Conservation (phyloP, 2,113 vertebrate genomes). For the Eretmochelys imbricata region DNA sequence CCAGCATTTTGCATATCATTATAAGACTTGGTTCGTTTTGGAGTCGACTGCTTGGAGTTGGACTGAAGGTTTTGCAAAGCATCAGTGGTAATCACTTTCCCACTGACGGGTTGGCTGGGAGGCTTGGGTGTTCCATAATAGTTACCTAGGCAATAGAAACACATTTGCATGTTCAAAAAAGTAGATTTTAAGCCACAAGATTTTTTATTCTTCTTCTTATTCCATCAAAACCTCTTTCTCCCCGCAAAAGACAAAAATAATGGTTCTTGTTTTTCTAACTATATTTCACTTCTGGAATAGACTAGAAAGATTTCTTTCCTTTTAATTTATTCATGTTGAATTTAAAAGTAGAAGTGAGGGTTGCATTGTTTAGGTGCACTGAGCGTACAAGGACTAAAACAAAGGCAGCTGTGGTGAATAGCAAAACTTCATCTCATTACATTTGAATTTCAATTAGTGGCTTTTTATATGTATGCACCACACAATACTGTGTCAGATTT, state of each 20-base stretch:
- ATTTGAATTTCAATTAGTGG: conserved; percentile 84
- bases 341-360: conserved; percentile 62
- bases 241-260: conserved; percentile 14
- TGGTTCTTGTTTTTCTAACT: background rate
- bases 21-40: conserved; percentile 96
- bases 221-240: conserved; percentile 11
- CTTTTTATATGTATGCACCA: conserved; percentile 66
- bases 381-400: conserved; percentile 70
- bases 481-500: conserved; percentile 69
- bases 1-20: conserved; percentile 99
- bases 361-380: conserved; percentile 75
- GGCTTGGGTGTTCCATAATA: conserved; percentile 99
- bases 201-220: background rate
- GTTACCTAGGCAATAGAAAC: conserved; percentile 95
- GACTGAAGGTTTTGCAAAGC: conserved; percentile 91
- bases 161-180: conserved; percentile 87
- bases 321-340: conserved; percentile 38
- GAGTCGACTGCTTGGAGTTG: conserved; percentile 92
- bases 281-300: conserved; percentile 52
- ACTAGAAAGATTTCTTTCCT: conserved; percentile 49
- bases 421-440: conserved; percentile 74
- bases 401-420: conserved; percentile 71
- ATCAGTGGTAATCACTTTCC: conserved; percentile 96
- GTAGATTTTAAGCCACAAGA: conserved; percentile 35
- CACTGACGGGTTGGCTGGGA: conserved; percentile 94